These are phyloP conservation scores for Lithobates pipiens DNA, from an alignment of 2,797 vertebrate genomes.

Conservation along the genomic window DNA sequence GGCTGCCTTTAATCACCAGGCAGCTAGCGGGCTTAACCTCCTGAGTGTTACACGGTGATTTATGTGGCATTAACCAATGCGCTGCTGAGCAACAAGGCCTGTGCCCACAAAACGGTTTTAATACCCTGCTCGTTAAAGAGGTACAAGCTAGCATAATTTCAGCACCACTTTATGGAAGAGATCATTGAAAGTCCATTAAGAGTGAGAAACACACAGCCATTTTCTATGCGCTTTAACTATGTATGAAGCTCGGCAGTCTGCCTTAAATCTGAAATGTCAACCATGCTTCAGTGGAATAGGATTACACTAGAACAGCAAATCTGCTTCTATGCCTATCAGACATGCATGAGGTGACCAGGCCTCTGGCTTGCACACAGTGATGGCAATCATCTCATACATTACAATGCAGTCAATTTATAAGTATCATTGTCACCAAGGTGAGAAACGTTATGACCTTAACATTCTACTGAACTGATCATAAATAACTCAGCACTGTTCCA, in stretches of 20 bases:
- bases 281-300: constrained; percentile 19
- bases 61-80: constrained; percentile 31
- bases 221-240: constrained; percentile 3
- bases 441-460: too few relatives aligned
- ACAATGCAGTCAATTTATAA: too few relatives aligned
- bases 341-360: constrained; percentile 10
- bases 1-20: constrained; percentile 84
- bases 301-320: constrained; percentile 20
- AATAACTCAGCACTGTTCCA: too few relatives aligned
- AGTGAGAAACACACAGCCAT: background rate
- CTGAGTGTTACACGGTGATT: constrained; percentile 34
- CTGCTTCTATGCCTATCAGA: background rate
- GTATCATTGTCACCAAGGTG: too few relatives aligned
- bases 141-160: background rate
- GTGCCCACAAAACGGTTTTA: background rate
- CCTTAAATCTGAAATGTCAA: constrained; percentile 23
- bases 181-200: constrained; percentile 4
- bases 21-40: constrained; percentile 56
- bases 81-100: background rate
- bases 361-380: background rate
- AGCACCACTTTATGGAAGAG: background rate
- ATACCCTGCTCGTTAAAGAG: background rate
- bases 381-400: too few relatives aligned
- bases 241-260: background rate
- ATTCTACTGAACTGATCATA: too few relatives aligned